Conservation (phyloP, 2,113 vertebrate genomes). For the Andinoacara biseriatus region DNA sequence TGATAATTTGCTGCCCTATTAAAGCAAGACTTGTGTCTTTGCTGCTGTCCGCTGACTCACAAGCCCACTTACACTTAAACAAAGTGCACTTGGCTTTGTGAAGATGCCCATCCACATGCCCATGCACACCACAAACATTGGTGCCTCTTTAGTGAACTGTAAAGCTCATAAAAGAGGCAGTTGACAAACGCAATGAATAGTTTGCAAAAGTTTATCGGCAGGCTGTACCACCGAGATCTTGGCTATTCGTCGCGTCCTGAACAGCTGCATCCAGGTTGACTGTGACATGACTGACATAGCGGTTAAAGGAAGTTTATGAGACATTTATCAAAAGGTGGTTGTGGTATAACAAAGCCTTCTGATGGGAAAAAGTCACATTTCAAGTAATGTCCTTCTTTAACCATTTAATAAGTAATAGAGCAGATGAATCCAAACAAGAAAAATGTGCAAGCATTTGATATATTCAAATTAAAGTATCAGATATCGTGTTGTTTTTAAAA, state of each 20-base stretch:
- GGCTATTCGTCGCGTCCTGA: too few relatives aligned
- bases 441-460: not conserved
- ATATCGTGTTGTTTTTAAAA: not conserved
- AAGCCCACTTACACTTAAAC: conserved; percentile 5
- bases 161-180: conserved; percentile 27
- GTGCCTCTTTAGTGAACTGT: conserved; percentile 9
- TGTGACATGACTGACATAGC: too few relatives aligned
- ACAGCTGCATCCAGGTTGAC: too few relatives aligned
- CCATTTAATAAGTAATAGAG: not conserved
- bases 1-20: conserved; percentile 7
- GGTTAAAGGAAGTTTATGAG: not conserved
- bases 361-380: not conserved
- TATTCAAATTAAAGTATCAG: not conserved
- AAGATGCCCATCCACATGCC: conserved; percentile 1
- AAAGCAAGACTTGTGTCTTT: not conserved
- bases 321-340: conserved; percentile 1
- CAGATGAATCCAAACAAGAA: not conserved
- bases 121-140: conserved; percentile 5
- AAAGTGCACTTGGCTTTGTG: not conserved
- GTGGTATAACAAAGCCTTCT: not conserved
- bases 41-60: conserved; percentile 36
- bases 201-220: conserved; percentile 35
- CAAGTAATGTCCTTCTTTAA: not conserved
- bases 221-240: not conserved
- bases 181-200: conserved; percentile 11